phyloP scores from a whole-genome alignment of 2,888 invertebrate genomes.

The Villa cingulata region DNA sequence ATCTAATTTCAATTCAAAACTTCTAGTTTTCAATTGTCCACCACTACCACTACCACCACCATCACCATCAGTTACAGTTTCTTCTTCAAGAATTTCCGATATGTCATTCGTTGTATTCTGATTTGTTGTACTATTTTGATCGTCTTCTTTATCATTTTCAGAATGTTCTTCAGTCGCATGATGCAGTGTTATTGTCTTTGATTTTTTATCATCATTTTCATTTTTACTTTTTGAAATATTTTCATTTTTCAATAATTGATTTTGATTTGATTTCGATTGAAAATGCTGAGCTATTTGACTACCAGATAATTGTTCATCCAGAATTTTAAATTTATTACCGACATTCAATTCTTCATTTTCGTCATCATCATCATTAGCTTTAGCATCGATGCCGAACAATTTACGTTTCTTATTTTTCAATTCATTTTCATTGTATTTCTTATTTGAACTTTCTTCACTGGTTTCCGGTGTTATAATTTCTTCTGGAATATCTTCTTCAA shows the following conservation, averaged over 20 bases:
- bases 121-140: slow-evolving; percentile 22
- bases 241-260: slow-evolving; percentile 6
- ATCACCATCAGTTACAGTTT: slow-evolving; percentile 17
- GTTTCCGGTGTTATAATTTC: too few relatives aligned
- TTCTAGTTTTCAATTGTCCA: slow-evolving; percentile 8
- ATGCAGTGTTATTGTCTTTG: slow-evolving; percentile 2
- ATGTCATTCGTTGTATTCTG: slow-evolving; percentile 34
- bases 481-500: slow-evolving; percentile 26
- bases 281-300: slow-evolving; percentile 33
- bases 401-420: too few relatives aligned
- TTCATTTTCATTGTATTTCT: too few relatives aligned
- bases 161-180: neutral
- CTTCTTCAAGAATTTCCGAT: slow-evolving; percentile 28
- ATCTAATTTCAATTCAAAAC: slow-evolving; percentile 10
- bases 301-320: slow-evolving; percentile 31
- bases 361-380: too few relatives aligned
- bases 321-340: slow-evolving; percentile 26
- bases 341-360: too few relatives aligned
- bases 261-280: slow-evolving; percentile 11
- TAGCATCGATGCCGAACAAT: too few relatives aligned
- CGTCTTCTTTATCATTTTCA: slow-evolving; percentile 4
- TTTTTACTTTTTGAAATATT: slow-evolving; percentile 12
- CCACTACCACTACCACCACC: slow-evolving; percentile 10
- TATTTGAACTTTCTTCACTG: too few relatives aligned
- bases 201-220: slow-evolving; percentile 10